Base-by-base conservation (phyloP, 2,888 invertebrate species). In the Cynaeus angustus region DNA sequence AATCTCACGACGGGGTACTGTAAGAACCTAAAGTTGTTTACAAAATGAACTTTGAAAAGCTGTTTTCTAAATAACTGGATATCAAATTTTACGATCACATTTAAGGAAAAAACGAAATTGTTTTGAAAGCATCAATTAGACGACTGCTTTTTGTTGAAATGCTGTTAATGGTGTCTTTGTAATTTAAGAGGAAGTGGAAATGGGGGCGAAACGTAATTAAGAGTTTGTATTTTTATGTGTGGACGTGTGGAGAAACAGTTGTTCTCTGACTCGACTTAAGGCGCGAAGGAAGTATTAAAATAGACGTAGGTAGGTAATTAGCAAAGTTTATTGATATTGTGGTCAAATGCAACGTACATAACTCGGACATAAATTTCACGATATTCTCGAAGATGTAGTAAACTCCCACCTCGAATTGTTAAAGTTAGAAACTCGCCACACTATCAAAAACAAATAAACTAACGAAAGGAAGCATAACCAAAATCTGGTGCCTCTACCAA, bases 271-370 rank as follows among this genome's bases (percentile, higher is more conserved):
- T 4, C 12, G 14, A 37, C 37, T 13, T 16, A 13, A 55, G 43
- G 14, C 56, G 41, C 38, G 6, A 8, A 5, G 55, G 55, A 33
- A 65, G 46, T 43, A 45, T 66, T 66, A 66, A 56, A 66, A 66
- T 66, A 66, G 66, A 66, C 56, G 58, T 58, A 58, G 56, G 48
- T 58, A 58, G 46, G 58, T 66, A 66, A 66, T 66, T 66, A 58
- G 66, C 58, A 66, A 66, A 66, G 66, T 66, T 66, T n/a, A n/a
- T n/a, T n/a, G n/a, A n/a, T 46, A 37, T 28, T 66, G 66, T 41
- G 58, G 66, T 58, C 41, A 50, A 58, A 41, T 66, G 66, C 58
- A 66, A 56, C 48, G 50, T 50, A 61, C 68, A 59, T 30, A 50
- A n/a, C n/a, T n/a, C n/a, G n/a, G n/a, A n/a, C n/a, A n/a, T n/a